Percentiles rank a stretch among this genome's conserved stretches.
These are phyloP conservation scores for Polyodon spathula DNA, from an alignment of 2,113 vertebrate genomes.

Conservation along the genomic window DNA sequence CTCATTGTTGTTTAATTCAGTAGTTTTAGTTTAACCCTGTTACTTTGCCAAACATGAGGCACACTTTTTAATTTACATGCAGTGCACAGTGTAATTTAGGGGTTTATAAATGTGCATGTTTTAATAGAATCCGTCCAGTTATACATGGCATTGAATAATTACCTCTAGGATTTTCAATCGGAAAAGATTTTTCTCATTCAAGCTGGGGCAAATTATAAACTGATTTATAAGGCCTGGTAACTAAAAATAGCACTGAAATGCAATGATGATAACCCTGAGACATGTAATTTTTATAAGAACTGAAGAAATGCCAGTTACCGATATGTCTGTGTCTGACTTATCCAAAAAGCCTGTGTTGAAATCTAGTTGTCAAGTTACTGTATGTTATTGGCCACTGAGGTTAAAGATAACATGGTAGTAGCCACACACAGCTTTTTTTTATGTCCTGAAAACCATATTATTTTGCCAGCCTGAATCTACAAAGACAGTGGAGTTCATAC, in stretches of 20 bases:
- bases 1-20: conserved; percentile 8
- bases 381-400: too few relatives aligned
- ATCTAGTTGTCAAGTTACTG: too few relatives aligned
- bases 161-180: conserved; percentile 15
- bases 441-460: too few relatives aligned
- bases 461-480: too few relatives aligned
- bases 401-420: too few relatives aligned
- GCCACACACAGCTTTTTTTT: too few relatives aligned
- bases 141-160: not conserved
- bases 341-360: too few relatives aligned
- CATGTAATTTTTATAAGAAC: too few relatives aligned
- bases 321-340: too few relatives aligned
- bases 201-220: conserved; percentile 18
- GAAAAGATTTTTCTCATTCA: conserved; percentile 12
- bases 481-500: too few relatives aligned
- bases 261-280: too few relatives aligned
- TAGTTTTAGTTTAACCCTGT: conserved; percentile 1
- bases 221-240: conserved; percentile 7
- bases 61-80: conserved; percentile 14
- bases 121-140: conserved; percentile 9
- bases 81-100: conserved; percentile 1
- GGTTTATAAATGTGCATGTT: conserved; percentile 23
- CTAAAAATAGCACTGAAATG: conserved; percentile 13
- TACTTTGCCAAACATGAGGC: conserved; percentile 8
- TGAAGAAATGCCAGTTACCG: too few relatives aligned